Evolutionary conservation across 1,140 invertebrate species (phyloP).

Genomic region (Holotrichia oblita): DNA sequence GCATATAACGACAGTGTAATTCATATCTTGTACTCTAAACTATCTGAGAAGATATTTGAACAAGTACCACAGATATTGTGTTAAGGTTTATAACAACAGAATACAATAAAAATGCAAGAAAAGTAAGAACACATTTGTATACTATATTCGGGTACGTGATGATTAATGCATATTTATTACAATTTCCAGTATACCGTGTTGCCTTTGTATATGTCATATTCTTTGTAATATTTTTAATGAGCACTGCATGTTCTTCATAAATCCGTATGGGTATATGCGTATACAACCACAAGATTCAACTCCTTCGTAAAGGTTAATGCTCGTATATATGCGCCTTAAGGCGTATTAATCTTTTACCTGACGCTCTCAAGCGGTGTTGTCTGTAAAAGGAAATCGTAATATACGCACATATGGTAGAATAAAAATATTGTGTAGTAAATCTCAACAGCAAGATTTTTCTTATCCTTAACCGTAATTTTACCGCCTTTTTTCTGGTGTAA

Average conservation of each 20-base stretch:
- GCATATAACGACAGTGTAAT: too few relatives aligned
- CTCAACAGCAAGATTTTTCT: neutral
- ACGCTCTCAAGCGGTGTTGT: neutral
- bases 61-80: too few relatives aligned
- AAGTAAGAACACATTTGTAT: neutral
- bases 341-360: slow-evolving; percentile 30
- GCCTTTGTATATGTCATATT: neutral
- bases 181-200: neutral
- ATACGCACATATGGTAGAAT: neutral
- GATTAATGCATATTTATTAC: slow-evolving; percentile 3
- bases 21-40: too few relatives aligned
- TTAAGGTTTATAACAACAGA: too few relatives aligned
- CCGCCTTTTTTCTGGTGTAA: neutral
- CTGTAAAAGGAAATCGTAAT: neutral
- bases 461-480: neutral
- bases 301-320: slow-evolving; percentile 31
- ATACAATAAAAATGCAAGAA: neutral
- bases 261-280: neutral
- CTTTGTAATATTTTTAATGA: slow-evolving; percentile 26
- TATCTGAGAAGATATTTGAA: too few relatives aligned
- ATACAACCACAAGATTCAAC: neutral
- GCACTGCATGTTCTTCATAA: neutral
- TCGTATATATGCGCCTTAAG: slow-evolving; percentile 9
- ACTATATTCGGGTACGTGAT: neutral
- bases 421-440: neutral